Evolutionary conservation across 2,797 vertebrate genomes (phyloP), one percentile per base, ranked within the genome.

Genomic region (Rhinella marina): DNA sequence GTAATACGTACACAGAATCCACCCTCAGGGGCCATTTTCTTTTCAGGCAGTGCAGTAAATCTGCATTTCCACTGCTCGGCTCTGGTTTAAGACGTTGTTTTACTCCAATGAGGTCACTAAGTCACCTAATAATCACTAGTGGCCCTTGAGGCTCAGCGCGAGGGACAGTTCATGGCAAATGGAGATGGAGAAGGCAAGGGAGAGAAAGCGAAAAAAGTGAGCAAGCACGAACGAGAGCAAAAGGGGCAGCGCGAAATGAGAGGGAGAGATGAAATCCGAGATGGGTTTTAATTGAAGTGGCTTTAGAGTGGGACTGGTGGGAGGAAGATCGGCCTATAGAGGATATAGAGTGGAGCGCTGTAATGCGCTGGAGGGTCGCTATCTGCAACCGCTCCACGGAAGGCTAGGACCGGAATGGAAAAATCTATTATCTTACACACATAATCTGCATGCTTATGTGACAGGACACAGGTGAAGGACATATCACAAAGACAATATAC

Each of bases 201-300:
- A 52, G 17, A 52, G 52, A 41, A 25, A 85, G 54, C 25, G 48
- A 68, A 83, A 57, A 57, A 66, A 77, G 70, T 56, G 52, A 83
- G 59, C 41, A 52, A 62, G 70, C 29, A 82, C 32, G 83, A 85
- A 68, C 12, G 17, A 41, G 70, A 81, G 81, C 86, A 78, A 82
- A 41, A 78, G 86, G 72, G 81, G 72, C 25, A 57, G 61, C 7
- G 56, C 41, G 59, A 78, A 83, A 83, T 78, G 48, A 83, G 61
- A 83, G 52, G 13, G 72, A 52, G 50, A 84, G 21, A 25, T 1
- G 23, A 73, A 48, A 59, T 56, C 59, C 27, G 12, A 79, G 76
- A 88, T 61, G 27, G 11, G 52, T 80, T 84, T 80, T 80, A 88
- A 88, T 62, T 84, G 82, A 84, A 88, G 76, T 61, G 54, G 54